A percentile compares a stretch with the other conserved stretches of the same genome.
Conservation (phyloP, 2,113 vertebrate species). For the Hystrix cristata region DNA sequence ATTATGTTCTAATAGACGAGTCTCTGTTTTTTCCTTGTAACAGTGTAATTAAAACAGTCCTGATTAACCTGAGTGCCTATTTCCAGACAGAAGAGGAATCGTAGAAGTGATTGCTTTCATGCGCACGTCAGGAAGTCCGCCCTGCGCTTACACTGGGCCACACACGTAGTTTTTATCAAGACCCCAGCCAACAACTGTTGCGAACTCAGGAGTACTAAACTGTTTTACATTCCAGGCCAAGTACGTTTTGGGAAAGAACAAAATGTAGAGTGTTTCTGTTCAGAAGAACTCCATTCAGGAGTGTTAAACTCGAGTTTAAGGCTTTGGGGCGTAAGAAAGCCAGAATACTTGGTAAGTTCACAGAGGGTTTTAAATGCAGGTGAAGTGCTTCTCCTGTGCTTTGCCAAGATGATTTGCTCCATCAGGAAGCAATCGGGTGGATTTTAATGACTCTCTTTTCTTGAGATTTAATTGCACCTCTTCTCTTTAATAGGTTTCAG, state of each 20-base stretch:
- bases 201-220: constrained; percentile 15
- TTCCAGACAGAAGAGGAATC: not conserved
- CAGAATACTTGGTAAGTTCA: constrained; percentile 2
- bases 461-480: constrained; percentile 43
- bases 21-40: not conserved
- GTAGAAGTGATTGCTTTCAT: constrained; percentile 13
- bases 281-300: not conserved
- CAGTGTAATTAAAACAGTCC: not conserved
- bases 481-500: constrained; percentile 92
- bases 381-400: not conserved
- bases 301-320: not conserved
- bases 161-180: not conserved
- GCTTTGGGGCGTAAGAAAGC: not conserved
- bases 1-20: not conserved
- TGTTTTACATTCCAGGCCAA: constrained; percentile 8
- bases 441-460: constrained; percentile 14
- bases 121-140: not conserved
- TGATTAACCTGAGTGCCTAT: not conserved
- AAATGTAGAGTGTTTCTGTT: not conserved
- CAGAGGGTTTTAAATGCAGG: not conserved
- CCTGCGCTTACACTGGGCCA: not conserved
- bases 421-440: not conserved
- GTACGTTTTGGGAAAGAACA: constrained; percentile 20
- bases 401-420: not conserved
- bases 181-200: not conserved